Conservation (phyloP, 2,888 invertebrate genomes). For the Muschampia plurimacula region DNA sequence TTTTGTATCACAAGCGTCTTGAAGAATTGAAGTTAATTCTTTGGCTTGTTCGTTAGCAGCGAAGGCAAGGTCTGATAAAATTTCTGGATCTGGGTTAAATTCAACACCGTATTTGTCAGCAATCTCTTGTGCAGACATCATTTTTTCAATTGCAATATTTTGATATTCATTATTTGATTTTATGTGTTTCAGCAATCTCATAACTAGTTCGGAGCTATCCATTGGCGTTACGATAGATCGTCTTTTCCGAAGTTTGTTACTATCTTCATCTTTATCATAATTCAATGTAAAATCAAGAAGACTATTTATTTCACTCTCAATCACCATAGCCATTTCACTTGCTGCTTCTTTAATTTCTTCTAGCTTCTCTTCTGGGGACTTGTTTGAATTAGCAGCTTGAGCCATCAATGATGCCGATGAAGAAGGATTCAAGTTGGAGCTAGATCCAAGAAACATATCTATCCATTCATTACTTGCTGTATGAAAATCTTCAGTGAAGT, state of each 20-base stretch:
- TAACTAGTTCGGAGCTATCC: conserved; percentile 70
- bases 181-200: conserved; percentile 73
- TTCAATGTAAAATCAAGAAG: conserved; percentile 64
- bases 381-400: conserved; percentile 62
- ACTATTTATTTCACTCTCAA: conserved; percentile 71
- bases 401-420: conserved; percentile 69
- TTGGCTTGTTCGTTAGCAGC: conserved; percentile 72
- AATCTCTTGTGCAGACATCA: conserved; percentile 81
- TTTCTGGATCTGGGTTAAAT: conserved; percentile 73
- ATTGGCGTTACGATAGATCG: conserved; percentile 72
- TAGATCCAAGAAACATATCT: conserved; percentile 59
- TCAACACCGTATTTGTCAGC: conserved; percentile 77
- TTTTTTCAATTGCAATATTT: conserved; percentile 79
- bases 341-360: conserved; percentile 72
- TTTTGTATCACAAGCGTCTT: conserved; percentile 60
- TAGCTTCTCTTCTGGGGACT: conserved; percentile 71
- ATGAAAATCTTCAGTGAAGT: conserved; percentile 53
- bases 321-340: conserved; percentile 62
- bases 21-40: conserved; percentile 66
- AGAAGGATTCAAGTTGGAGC: conserved; percentile 55
- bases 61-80: conserved; percentile 69
- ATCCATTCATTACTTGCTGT: conserved; percentile 62
- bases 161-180: conserved; percentile 77
- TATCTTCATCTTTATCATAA: conserved; percentile 52
- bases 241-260: conserved; percentile 60